These are phyloP conservation scores for Aplocera efformata DNA, from an alignment of 2,888 invertebrate genomes.

Conservation along the genomic window DNA sequence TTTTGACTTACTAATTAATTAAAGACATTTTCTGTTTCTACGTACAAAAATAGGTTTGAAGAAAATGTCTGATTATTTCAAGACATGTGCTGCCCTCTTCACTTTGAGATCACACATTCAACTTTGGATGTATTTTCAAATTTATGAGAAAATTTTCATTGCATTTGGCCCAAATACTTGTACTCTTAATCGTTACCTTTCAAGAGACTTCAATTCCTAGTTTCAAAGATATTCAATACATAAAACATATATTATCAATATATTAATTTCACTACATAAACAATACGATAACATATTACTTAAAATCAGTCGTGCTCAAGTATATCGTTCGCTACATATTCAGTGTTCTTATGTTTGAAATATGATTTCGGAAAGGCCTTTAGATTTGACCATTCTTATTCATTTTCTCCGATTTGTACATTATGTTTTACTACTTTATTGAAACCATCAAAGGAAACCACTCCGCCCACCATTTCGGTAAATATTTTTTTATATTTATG, in stretches of 20 bases:
- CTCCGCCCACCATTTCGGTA: no score
- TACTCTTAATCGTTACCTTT: no score
- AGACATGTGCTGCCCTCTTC: not conserved
- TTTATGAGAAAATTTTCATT: no score
- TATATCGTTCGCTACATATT: slow-evolving; percentile 24
- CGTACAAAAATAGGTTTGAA: no score
- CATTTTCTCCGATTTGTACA: not conserved
- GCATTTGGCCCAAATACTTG: no score
- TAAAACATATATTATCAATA: slow-evolving; percentile 10
- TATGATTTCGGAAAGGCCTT: slow-evolving; percentile 7
- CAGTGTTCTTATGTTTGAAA: slow-evolving; percentile 34
- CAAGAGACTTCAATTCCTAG: no score
- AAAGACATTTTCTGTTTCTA: no score
- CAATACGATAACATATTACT: slow-evolving; percentile 36
- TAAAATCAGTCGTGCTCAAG: slow-evolving; percentile 55
- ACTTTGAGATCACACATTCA: not conserved
- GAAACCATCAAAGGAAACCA: no score
- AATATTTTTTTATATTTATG: no score
- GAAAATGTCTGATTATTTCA: no score
- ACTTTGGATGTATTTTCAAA: slow-evolving; percentile 27
- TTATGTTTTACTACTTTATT: not conserved
- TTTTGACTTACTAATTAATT: no score
- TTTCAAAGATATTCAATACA: no score
- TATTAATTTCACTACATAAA: slow-evolving; percentile 28
- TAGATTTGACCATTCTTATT: not conserved